Evolutionary conservation across 2,797 vertebrate species (phyloP).

Genomic region (Lithobates sylvaticus): DNA sequence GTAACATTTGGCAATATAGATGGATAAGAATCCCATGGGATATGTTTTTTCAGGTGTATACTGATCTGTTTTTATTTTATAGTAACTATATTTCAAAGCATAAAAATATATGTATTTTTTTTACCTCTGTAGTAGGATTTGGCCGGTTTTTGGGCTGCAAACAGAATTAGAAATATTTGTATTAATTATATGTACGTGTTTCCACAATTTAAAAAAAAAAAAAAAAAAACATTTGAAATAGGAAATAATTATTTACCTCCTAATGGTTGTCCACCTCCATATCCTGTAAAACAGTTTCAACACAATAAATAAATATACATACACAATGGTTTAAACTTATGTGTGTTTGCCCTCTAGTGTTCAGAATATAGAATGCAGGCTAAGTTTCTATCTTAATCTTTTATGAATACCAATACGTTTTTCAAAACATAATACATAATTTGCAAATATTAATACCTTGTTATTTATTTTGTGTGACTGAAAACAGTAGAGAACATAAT

Average conservation of each 20-base stretch:
- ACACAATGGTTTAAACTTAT: background rate
- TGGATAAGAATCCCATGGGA: no score
- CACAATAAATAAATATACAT: background rate
- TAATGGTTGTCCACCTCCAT: constrained; percentile 63
- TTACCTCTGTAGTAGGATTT: constrained; percentile 82
- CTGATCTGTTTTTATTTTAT: no score
- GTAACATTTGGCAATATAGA: no score
- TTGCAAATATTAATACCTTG: no score
- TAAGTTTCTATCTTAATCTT: background rate
- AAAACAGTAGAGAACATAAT: no score
- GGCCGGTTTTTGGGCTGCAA: constrained; percentile 85
- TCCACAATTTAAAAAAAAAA: no score
- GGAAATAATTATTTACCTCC: constrained; percentile 71
- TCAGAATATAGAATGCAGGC: constrained; percentile 23
- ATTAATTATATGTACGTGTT: background rate
- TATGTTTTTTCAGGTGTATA: no score
- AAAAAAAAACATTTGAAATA: background rate
- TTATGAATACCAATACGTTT: background rate
- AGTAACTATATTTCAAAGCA: no score
- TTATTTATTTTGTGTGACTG: no score
- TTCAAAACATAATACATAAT: background rate
- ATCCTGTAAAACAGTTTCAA: constrained; percentile 66
- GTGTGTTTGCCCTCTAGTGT: constrained; percentile 28
- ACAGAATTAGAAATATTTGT: constrained; percentile 15
- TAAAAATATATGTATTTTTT: background rate